Conservation (phyloP, 1,140 invertebrate species). For the Globodera ellingtonae region DNA sequence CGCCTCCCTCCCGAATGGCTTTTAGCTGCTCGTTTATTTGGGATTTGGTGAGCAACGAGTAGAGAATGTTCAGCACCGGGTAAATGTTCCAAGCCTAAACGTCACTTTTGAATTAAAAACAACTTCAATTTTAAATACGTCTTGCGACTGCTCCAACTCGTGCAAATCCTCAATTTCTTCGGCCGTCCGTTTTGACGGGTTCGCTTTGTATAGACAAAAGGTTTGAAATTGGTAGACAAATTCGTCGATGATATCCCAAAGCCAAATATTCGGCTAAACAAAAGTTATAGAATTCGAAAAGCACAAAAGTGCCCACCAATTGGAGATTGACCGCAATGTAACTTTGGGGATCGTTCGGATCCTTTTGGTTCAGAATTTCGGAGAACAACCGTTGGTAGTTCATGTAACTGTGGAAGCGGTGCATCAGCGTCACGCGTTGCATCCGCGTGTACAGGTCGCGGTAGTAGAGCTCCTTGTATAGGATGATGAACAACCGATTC, state of each 20-base stretch:
- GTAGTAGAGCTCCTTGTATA: constrained; percentile 97
- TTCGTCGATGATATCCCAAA: constrained; percentile 99
- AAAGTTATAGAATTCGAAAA: background rate
- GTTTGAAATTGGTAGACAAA: constrained; percentile 83
- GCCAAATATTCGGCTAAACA: constrained; percentile 85
- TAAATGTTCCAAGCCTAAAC: constrained; percentile 89
- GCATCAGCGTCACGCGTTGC: constrained; percentile 77
- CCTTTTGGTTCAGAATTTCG: constrained; percentile 76
- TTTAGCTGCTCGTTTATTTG: constrained; percentile 97
- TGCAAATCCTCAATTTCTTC: constrained; percentile 77
- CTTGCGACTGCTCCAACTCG: constrained; percentile 77
- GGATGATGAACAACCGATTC: constrained; percentile 71
- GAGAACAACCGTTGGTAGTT: constrained; percentile 99
- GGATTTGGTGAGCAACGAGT: constrained; percentile 95
- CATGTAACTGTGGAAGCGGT: constrained; percentile 91
- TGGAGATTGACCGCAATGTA: constrained; percentile 86
- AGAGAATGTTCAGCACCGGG: constrained; percentile 93
- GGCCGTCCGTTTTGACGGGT: constrained; percentile 79
- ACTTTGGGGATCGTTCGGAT: constrained; percentile 69
- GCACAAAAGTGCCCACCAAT: constrained; percentile 66
- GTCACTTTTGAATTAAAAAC: background rate
- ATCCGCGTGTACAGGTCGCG: constrained; percentile 88
- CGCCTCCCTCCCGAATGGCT: constrained; percentile 73
- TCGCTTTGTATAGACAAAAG: constrained; percentile 86
- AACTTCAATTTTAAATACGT: constrained; percentile 67